Percentiles rank a stretch among this genome's conserved stretches.
phyloP scores from a whole-genome alignment of 2,797 vertebrate genomes.

The Aphelocoma californica region DNA sequence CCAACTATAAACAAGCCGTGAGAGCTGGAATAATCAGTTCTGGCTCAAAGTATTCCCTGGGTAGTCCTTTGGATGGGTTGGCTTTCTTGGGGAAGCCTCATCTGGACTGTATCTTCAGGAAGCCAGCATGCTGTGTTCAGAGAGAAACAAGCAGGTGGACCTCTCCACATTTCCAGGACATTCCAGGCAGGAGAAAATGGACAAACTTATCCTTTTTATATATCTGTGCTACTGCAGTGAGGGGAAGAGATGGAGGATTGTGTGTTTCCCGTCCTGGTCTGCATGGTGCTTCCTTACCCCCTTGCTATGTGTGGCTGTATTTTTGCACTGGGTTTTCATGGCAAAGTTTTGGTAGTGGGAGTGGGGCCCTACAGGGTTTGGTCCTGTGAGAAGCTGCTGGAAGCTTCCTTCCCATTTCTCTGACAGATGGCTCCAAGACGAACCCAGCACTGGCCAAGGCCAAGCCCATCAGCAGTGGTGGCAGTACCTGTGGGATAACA shows the following conservation, averaged over 20 bases:
- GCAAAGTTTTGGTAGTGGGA: neutral
- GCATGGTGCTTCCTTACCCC: neutral
- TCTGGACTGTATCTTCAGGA: neutral
- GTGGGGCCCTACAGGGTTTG: neutral
- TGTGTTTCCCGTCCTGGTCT: neutral
- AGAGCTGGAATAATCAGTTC: neutral
- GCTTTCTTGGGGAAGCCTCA: neutral
- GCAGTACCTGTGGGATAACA: neutral
- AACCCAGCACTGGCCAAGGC: neutral
- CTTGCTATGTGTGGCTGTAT: neutral
- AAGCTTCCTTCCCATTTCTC: neutral
- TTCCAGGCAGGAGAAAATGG: neutral
- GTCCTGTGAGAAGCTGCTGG: neutral
- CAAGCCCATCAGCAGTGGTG: neutral
- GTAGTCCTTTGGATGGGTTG: neutral
- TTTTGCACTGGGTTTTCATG: neutral
- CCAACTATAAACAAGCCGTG: neutral
- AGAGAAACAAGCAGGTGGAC: neutral
- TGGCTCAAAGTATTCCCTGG: neutral
- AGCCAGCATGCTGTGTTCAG: neutral
- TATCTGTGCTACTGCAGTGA: neutral
- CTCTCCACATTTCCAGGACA: neutral
- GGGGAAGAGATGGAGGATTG: neutral
- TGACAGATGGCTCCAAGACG: neutral
- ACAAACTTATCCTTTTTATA: neutral